Evolutionary conservation across 2,888 invertebrate genomes (phyloP), one percentile per base, ranked within the genome.

Genomic region (Neria commutata): DNA sequence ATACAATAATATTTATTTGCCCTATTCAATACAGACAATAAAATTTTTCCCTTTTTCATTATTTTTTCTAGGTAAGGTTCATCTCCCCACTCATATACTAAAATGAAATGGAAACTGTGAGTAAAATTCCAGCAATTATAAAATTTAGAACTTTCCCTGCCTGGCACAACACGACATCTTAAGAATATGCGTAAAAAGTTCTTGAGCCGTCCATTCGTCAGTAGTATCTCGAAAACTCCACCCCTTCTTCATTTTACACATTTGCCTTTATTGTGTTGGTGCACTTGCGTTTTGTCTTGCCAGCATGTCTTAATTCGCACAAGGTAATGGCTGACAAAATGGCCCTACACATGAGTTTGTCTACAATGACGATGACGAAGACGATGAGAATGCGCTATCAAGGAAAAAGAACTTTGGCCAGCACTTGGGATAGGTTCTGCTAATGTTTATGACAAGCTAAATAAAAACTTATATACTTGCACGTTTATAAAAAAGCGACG

Each of bases 291-390:
- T 42, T 26, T 17, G 14, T 33, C 0, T 16, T 26, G 23, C 23
- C 45, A 42, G 11, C 45, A 33, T 19, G 34, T 40, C 51, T 51
- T 14, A 52, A 29, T 48, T 53, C 53, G 34, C 29, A 40, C 37
- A 57, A 47, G 47, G 48, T 54, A 54, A 58, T 58, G 58, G 53
- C 53, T 58, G 58, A 58, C 53, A 58, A 58, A 58, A 58, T 54
- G 53, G 6, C 49, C 17, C 37, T 48, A 6, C 49, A 26, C 17
- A 6, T 17, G 19, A 16, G 17, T 10, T 42, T 17, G 5, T 42
- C n/a, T 11, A 5, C 11, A 40, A n/a, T 2, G 19, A 19, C 3
- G 19, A 3, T 17, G 3, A 42, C 19, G 19, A 10, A 16, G 17
- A 42, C 19, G n/a, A 10, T 17, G 19, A 19, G 46, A 23, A 21